These are phyloP conservation scores for Norana najaformis DNA, from an alignment of 2,888 invertebrate genomes.

Conservation along the genomic window DNA sequence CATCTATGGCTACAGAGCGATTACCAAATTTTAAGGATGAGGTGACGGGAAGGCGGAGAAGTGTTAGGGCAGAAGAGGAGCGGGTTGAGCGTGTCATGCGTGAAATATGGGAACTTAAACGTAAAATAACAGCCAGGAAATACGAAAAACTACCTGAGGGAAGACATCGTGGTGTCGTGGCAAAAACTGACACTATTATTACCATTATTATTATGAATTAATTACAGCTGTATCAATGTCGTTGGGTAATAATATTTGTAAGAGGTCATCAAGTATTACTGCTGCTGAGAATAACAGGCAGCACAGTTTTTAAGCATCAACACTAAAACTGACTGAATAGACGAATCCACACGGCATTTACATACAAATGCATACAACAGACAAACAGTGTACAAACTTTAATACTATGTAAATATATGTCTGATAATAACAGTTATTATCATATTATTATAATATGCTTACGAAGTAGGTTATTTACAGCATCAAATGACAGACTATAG, in stretches of 20 bases:
- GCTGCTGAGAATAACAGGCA: not conserved
- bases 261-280: not conserved
- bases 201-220: too few relatives aligned
- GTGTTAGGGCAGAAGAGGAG: too few relatives aligned
- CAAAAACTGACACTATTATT: not conserved
- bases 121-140: too few relatives aligned
- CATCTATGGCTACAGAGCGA: too few relatives aligned
- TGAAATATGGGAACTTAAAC: too few relatives aligned
- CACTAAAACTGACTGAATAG: not conserved
- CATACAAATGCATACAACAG: conserved; percentile 1
- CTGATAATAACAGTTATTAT: not conserved
- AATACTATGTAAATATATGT: conserved; percentile 13
- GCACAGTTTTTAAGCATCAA: conserved; percentile 5
- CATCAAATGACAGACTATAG: conserved; percentile 13
- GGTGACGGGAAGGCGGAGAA: too few relatives aligned
- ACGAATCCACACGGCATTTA: not conserved
- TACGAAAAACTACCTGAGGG: too few relatives aligned
- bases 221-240: too few relatives aligned
- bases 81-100: too few relatives aligned
- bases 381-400: not conserved
- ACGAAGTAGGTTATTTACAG: not conserved
- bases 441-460: not conserved
- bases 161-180: too few relatives aligned
- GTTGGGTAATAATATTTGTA: too few relatives aligned
- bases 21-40: too few relatives aligned